phyloP scores from a whole-genome alignment of 2,113 vertebrate genomes.

The Anser brachyrhynchus region DNA sequence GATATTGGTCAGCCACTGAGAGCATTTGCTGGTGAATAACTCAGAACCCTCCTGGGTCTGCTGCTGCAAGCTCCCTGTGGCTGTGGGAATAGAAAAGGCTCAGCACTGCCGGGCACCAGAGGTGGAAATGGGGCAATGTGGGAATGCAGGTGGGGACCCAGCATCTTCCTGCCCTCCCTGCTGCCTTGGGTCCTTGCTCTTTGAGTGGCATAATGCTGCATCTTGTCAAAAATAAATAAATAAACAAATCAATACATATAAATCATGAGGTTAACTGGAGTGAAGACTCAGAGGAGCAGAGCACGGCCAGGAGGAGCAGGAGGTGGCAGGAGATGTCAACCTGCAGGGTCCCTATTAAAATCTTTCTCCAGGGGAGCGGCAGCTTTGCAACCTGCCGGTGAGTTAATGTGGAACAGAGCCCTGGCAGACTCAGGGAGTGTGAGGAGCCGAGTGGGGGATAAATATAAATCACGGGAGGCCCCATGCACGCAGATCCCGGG shows the following conservation, averaged over 20 bases:
- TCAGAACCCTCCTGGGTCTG: accelerated
- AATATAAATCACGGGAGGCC: slow-evolving; percentile 35
- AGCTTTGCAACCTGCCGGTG: slow-evolving; percentile 51
- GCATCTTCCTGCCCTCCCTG: neutral
- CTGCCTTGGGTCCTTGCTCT: neutral
- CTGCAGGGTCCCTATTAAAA: slow-evolving; percentile 52
- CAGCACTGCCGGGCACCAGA: neutral
- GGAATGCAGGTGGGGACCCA: accelerated
- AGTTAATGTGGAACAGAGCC: slow-evolving; percentile 60
- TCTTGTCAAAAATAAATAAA: neutral
- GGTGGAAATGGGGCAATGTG: neutral
- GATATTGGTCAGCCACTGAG: slow-evolving; percentile 32
- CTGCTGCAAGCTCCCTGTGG: accelerated
- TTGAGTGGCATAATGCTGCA: neutral
- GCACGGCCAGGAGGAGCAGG: neutral
- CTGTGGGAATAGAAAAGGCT: neutral
- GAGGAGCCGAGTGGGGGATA: neutral
- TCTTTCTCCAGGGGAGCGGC: neutral
- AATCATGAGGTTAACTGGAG: neutral
- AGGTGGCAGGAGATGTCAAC: neutral
- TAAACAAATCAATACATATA: too few relatives aligned
- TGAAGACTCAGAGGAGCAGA: neutral
- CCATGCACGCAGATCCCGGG: neutral
- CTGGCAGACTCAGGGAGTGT: neutral
- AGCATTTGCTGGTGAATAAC: neutral